Evolutionary conservation across 2,113 vertebrate genomes (phyloP).

Genomic region (Ctenodactylus gundi): DNA sequence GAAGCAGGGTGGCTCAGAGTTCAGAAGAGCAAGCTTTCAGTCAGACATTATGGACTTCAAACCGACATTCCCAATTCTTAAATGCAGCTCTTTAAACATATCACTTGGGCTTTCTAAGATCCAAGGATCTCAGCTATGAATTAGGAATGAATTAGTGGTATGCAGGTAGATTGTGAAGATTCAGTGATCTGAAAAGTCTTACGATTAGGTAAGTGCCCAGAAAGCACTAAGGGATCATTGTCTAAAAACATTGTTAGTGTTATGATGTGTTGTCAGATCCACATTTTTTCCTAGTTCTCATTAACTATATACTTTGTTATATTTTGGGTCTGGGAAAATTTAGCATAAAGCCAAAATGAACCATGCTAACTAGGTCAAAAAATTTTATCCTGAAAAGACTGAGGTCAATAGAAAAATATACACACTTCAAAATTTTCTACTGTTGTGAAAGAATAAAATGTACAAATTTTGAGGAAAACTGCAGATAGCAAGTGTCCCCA

Average conservation of each 20-base stretch:
- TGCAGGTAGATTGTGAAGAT: neutral
- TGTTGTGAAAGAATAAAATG: too few species aligned
- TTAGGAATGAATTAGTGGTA: neutral
- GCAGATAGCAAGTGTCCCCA: neutral
- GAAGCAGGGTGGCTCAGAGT: neutral
- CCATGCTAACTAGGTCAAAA: neutral
- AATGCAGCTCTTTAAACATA: too few species aligned
- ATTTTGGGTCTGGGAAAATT: neutral
- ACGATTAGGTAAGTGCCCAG: neutral
- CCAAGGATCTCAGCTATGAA: neutral
- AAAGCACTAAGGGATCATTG: neutral
- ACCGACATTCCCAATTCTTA: neutral
- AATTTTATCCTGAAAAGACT: too few species aligned
- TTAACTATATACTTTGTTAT: neutral
- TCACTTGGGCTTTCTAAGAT: neutral
- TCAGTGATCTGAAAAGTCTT: neutral
- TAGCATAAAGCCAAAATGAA: neutral
- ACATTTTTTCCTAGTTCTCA: neutral
- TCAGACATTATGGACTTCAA: neutral
- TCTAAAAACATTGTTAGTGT: neutral
- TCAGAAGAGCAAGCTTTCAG: neutral
- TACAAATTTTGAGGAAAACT: too few species aligned
- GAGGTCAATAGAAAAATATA: neutral
- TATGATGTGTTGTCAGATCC: neutral
- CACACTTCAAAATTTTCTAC: too few species aligned